phyloP scores from a whole-genome alignment of 2,888 invertebrate genomes.

The Polymixis flavicincta region DNA sequence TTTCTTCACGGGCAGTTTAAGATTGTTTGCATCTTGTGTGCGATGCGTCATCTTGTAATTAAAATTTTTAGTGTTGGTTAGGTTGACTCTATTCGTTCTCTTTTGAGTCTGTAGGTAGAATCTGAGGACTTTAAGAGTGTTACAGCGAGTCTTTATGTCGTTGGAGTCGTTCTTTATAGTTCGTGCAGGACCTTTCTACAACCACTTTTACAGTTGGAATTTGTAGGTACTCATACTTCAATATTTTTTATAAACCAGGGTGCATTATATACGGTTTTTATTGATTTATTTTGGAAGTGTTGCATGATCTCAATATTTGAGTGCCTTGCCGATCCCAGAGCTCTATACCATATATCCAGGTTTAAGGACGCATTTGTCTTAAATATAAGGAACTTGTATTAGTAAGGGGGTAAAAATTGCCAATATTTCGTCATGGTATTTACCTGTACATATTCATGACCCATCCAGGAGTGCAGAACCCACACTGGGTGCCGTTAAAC shows the following conservation, averaged over 20 bases:
- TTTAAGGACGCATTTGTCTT: too few relatives aligned
- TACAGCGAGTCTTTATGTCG: background rate
- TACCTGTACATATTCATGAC: constrained; percentile 94
- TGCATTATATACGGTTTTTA: too few relatives aligned
- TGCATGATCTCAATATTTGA: too few relatives aligned
- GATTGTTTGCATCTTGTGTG: background rate
- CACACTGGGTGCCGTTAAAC: constrained; percentile 93
- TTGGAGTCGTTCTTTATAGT: background rate
- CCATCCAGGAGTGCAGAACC: constrained; percentile 94
- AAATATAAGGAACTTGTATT: background rate
- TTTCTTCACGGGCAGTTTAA: background rate
- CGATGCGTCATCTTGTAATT: background rate
- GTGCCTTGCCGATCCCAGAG: too few relatives aligned
- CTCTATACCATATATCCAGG: too few relatives aligned
- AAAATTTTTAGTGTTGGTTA: background rate
- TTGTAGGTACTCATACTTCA: too few relatives aligned
- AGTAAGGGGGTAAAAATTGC: background rate
- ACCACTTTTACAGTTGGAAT: background rate
- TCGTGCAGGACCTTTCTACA: background rate
- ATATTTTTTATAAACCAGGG: too few relatives aligned
- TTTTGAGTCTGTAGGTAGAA: background rate
- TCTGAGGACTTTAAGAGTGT: too few relatives aligned
- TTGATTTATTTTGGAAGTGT: too few relatives aligned
- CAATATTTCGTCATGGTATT: constrained; percentile 13
- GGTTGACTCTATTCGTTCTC: background rate